Conservation (phyloP, 2,113 vertebrate genomes). For the Aphelocoma coerulescens region DNA sequence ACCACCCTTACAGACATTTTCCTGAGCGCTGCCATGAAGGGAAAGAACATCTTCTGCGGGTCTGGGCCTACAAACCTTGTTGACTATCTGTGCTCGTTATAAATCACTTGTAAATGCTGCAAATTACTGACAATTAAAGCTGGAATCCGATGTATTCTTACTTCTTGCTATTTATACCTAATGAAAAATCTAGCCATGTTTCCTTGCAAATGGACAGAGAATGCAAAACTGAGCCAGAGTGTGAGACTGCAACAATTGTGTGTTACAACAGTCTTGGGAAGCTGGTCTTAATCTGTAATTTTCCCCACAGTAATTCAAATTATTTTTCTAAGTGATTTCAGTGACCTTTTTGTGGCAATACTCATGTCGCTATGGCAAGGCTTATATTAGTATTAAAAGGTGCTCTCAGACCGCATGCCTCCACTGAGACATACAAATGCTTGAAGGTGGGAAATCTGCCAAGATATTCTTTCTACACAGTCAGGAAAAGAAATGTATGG, state of each 20-base stretch:
- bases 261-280: neutral
- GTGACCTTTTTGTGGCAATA: conserved; percentile 20
- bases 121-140: neutral
- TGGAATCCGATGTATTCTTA: neutral
- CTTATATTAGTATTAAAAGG: conserved; percentile 50
- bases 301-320: neutral
- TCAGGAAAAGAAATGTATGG: conserved; percentile 13
- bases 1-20: neutral
- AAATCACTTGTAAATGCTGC: neutral
- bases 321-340: neutral
- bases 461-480: conserved; percentile 2
- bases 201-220: neutral
- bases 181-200: neutral
- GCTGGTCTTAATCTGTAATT: neutral
- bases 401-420: neutral
- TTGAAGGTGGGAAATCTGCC: conserved; percentile 26
- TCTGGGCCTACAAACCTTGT: neutral
- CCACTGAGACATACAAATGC: neutral
- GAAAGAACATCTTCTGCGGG: neutral
- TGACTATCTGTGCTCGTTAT: neutral
- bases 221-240: neutral
- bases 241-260: neutral
- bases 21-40: neutral
- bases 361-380: conserved; percentile 7
- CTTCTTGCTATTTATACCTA: neutral